Percentiles rank a stretch among this genome's conserved stretches.
Evolutionary conservation across 2,888 invertebrate genomes (phyloP).

Genomic region (Drosophila anomelani): DNA sequence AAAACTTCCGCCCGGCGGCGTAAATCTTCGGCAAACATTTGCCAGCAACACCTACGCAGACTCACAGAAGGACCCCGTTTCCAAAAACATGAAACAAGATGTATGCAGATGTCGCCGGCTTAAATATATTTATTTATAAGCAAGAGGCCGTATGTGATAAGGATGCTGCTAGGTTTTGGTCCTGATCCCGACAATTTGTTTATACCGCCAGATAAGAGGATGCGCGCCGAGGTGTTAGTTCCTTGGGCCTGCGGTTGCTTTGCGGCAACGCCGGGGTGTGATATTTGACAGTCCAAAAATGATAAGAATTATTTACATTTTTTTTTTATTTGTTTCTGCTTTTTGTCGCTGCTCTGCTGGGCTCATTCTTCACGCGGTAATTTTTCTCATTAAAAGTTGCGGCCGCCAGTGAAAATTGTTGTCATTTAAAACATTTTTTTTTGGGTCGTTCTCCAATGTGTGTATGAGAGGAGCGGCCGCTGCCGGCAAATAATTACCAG

Average conservation of each 20-base stretch:
- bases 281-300: constrained; percentile 73
- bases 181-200: constrained; percentile 54
- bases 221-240: constrained; percentile 71
- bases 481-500: constrained; percentile 76
- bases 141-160: constrained; percentile 56
- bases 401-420: constrained; percentile 64
- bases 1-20: constrained; percentile 62
- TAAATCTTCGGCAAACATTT: constrained; percentile 72
- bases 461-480: constrained; percentile 25
- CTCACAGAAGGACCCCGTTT: constrained; percentile 5
- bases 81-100: constrained; percentile 8
- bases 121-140: constrained; percentile 28
- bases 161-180: constrained; percentile 29
- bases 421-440: constrained; percentile 61
- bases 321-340: constrained; percentile 31
- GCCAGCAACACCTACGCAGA: constrained; percentile 66
- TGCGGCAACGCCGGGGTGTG: constrained; percentile 67
- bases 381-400: constrained; percentile 77
- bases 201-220: constrained; percentile 58
- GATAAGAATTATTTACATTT: constrained; percentile 75
- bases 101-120: constrained; percentile 58
- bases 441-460: constrained; percentile 2
- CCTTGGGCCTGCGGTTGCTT: constrained; percentile 51
- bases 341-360: background rate
- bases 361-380: constrained; percentile 31